Conservation (phyloP, 2,113 vertebrate genomes). For the Microtus ochrogaster region DNA sequence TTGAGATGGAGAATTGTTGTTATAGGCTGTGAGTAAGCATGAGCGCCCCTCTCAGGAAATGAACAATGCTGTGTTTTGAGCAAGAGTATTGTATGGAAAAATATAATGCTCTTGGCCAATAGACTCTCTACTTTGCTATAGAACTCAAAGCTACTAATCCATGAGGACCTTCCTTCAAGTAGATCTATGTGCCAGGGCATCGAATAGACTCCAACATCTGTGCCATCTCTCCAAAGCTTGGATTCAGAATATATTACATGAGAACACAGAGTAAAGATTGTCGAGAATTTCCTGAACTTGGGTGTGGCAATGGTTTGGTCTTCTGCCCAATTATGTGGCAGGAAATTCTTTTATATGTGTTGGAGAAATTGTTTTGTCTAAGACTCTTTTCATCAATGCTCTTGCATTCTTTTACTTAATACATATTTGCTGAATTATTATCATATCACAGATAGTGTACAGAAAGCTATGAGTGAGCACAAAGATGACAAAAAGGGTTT, state of each 20-base stretch:
- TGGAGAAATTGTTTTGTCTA: slow-evolving; percentile 55
- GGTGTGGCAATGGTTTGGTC: slow-evolving; percentile 46
- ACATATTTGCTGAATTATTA: neutral
- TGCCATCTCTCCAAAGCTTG: neutral
- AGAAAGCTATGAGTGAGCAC: neutral
- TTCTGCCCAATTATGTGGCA: slow-evolving; percentile 5
- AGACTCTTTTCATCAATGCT: neutral
- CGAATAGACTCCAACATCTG: neutral
- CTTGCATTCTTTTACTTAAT: slow-evolving; percentile 7
- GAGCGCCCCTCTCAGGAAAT: neutral
- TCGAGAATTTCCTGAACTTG: slow-evolving; percentile 5
- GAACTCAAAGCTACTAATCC: neutral
- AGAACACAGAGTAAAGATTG: neutral
- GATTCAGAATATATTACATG: neutral
- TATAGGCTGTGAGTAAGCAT: neutral
- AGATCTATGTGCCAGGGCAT: neutral
- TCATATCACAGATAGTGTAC: neutral
- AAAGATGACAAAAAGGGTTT: neutral
- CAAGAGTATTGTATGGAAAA: neutral
- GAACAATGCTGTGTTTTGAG: neutral
- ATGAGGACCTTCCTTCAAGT: neutral
- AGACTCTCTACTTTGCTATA: neutral
- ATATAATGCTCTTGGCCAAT: neutral
- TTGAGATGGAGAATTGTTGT: neutral
- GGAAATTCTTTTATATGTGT: slow-evolving; percentile 48